These are phyloP conservation scores for Metalampra italica DNA, from an alignment of 2,888 invertebrate species.

Conservation along the genomic window DNA sequence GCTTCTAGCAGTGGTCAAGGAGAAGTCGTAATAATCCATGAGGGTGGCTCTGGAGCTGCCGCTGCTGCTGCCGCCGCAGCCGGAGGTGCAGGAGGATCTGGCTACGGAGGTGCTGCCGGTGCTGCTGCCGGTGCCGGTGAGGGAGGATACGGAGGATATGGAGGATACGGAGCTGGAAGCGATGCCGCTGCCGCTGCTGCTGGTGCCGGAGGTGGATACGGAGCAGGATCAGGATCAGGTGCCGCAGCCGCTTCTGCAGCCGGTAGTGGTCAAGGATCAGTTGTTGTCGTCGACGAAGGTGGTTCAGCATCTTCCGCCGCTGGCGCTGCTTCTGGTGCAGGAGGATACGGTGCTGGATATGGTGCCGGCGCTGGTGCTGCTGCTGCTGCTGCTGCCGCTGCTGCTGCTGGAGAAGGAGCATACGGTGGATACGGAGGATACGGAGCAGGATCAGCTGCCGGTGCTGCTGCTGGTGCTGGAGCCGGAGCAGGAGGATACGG, in stretches of 20 bases:
- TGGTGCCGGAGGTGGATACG: background rate
- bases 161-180: background rate
- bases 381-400: background rate
- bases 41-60: background rate
- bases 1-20: background rate
- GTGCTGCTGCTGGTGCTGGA: constrained; percentile 11
- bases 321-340: background rate
- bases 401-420: background rate
- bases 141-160: background rate
- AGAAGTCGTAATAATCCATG: no score
- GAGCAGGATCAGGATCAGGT: background rate
- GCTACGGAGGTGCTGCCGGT: constrained; percentile 5
- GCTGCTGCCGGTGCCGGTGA: constrained; percentile 1
- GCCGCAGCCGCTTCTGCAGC: constrained; percentile 1
- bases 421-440: background rate
- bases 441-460: constrained; percentile 4
- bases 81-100: background rate
- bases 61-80: background rate
- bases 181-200: background rate
- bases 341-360: constrained; percentile 1
- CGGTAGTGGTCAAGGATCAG: background rate
- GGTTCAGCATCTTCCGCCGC: background rate
- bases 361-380: background rate
- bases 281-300: background rate
- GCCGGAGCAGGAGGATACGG: constrained; percentile 6